Evolutionary conservation across 2,797 vertebrate genomes (phyloP).

Genomic region (Nasua narica): DNA sequence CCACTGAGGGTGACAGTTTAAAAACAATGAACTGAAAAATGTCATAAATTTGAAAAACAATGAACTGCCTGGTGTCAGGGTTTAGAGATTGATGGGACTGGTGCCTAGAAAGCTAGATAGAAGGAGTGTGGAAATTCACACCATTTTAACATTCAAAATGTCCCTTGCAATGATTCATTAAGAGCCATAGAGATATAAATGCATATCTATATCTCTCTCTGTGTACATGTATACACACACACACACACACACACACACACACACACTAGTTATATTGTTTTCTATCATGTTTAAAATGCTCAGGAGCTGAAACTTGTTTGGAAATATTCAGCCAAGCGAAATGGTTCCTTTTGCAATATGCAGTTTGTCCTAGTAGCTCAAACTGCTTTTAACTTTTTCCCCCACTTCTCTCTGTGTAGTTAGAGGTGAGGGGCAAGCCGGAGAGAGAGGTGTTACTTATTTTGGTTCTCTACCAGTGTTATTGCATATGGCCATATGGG

Average conservation of each 20-base stretch:
- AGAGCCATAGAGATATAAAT: slow-evolving; percentile 49
- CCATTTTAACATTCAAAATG: slow-evolving; percentile 50
- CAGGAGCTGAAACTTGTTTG: slow-evolving; percentile 47
- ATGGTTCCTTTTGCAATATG: slow-evolving; percentile 37
- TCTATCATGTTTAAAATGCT: slow-evolving; percentile 54
- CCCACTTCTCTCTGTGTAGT: neutral
- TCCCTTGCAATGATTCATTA: slow-evolving; percentile 62
- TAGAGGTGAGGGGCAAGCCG: slow-evolving; percentile 47
- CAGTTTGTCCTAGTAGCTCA: slow-evolving; percentile 11
- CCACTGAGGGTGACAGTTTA: slow-evolving; percentile 69
- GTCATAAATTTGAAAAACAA: slow-evolving; percentile 71
- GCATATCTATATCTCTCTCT: neutral
- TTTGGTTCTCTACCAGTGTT: neutral
- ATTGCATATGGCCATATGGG: neutral
- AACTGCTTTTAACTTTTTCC: neutral
- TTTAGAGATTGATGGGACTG: slow-evolving; percentile 56
- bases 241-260: neutral
- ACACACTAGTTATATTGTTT: slow-evolving; percentile 49
- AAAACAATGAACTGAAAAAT: slow-evolving; percentile 74
- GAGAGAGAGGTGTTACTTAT: neutral
- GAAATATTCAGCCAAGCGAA: slow-evolving; percentile 44
- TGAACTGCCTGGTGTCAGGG: slow-evolving; percentile 63
- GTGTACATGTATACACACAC: neutral
- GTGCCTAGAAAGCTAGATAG: slow-evolving; percentile 48
- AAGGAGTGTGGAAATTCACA: slow-evolving; percentile 40